These are phyloP conservation scores for Sitobion miscanthi DNA, from an alignment of 1,140 invertebrate species.

Conservation along the genomic window DNA sequence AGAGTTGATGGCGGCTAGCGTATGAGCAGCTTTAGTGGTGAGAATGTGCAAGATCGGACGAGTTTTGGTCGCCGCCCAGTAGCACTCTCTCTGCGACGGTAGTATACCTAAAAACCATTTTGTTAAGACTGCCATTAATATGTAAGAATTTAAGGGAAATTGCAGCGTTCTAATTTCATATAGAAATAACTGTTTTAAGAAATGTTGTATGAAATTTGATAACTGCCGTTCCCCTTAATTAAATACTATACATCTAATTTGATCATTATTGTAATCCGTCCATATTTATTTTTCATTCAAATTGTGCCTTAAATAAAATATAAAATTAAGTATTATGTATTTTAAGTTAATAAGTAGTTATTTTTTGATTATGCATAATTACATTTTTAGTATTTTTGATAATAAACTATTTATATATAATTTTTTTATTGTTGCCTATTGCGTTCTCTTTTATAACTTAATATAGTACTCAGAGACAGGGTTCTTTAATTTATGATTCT, in stretches of 20 bases:
- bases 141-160: neutral
- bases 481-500: too few species aligned
- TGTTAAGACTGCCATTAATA: conserved; percentile 48
- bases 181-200: neutral
- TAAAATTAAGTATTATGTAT: neutral
- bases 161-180: neutral
- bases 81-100: too few species aligned
- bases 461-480: too few species aligned
- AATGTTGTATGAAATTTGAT: neutral
- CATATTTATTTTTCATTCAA: conserved; percentile 21
- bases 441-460: neutral
- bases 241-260: conserved; percentile 2
- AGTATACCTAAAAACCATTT: neutral
- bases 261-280: conserved; percentile 42
- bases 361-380: neutral
- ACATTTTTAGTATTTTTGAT: conserved; percentile 8
- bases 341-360: neutral
- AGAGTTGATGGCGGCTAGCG: too few species aligned
- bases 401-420: conserved; percentile 43
- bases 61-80: too few species aligned
- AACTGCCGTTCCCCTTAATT: neutral
- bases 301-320: neutral
- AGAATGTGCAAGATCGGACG: too few species aligned
- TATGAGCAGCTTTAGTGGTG: too few species aligned
- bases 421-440: neutral